phyloP scores from a whole-genome alignment of 2,113 vertebrate genomes.

The Micromys minutus region DNA sequence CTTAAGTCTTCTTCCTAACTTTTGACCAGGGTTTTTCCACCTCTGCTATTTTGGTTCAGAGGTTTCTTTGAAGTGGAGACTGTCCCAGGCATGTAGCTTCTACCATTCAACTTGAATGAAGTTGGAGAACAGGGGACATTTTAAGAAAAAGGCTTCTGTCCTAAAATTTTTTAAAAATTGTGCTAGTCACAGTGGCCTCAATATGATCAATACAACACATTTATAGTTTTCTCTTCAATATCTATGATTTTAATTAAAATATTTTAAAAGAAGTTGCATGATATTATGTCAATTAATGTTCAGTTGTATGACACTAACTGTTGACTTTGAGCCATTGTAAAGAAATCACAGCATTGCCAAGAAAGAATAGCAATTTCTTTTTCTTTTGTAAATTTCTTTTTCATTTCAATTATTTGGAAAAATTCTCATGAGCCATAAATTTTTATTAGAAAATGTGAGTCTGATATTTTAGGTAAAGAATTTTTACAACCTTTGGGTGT shows the following conservation, averaged over 20 bases:
- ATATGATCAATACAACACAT: background rate
- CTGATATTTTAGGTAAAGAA: background rate
- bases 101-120: background rate
- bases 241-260: background rate
- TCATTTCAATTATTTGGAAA: constrained; percentile 41
- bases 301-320: background rate
- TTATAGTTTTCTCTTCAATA: background rate
- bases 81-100: background rate
- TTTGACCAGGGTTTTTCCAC: background rate
- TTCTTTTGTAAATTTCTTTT: background rate
- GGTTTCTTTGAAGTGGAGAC: background rate
- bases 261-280: background rate
- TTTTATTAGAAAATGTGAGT: background rate
- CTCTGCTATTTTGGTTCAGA: no score
- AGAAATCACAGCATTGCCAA: background rate
- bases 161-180: background rate
- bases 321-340: background rate
- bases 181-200: background rate
- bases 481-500: constrained; percentile 23
- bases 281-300: background rate
- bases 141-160: background rate
- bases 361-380: background rate
- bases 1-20: background rate
- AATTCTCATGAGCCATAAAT: background rate
- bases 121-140: background rate